These are phyloP conservation scores for Eupleurogrammus muticus DNA, from an alignment of 2,797 vertebrate genomes.

Conservation along the genomic window DNA sequence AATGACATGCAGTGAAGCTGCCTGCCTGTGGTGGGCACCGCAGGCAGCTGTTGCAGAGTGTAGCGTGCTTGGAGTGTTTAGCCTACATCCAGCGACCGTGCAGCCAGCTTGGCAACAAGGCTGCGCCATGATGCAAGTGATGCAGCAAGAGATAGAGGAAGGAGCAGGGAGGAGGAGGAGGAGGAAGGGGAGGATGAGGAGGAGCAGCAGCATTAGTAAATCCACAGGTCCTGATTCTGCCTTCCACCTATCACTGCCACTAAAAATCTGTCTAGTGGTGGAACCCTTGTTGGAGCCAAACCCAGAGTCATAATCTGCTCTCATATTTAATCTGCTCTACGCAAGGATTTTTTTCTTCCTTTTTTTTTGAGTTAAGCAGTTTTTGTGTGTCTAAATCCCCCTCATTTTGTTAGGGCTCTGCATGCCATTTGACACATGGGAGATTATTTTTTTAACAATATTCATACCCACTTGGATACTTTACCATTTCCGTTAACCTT, in stretches of 20 bases:
- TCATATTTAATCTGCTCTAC: slow-evolving; percentile 61
- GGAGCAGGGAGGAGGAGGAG: not conserved
- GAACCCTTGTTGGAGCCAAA: slow-evolving; percentile 3
- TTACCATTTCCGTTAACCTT: too few species aligned
- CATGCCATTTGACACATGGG: not conserved
- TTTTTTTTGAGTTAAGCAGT: slow-evolving; percentile 37
- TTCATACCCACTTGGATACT: too few species aligned
- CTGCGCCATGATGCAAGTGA: slow-evolving; percentile 45
- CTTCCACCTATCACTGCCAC: not conserved
- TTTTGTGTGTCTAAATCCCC: slow-evolving; percentile 11
- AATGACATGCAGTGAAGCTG: slow-evolving; percentile 7
- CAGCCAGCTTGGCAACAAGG: slow-evolving; percentile 38
- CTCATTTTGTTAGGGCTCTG: not conserved
- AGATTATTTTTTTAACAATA: too few species aligned
- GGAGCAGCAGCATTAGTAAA: slow-evolving; percentile 7
- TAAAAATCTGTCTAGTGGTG: slow-evolving; percentile 10
- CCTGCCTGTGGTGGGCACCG: slow-evolving; percentile 2
- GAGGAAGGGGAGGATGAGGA: not conserved
- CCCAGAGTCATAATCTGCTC: slow-evolving; percentile 48
- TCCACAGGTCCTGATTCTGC: slow-evolving; percentile 1
- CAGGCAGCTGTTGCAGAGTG: slow-evolving; percentile 8
- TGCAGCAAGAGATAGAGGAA: slow-evolving; percentile 17
- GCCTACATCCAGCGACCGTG: slow-evolving; percentile 4
- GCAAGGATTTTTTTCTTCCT: slow-evolving; percentile 26
- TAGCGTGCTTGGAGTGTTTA: slow-evolving; percentile 17